Evolutionary conservation across 1,140 invertebrate genomes (phyloP), one percentile per base, ranked within the genome.

Genomic region (Zelostemma sp.): DNA sequence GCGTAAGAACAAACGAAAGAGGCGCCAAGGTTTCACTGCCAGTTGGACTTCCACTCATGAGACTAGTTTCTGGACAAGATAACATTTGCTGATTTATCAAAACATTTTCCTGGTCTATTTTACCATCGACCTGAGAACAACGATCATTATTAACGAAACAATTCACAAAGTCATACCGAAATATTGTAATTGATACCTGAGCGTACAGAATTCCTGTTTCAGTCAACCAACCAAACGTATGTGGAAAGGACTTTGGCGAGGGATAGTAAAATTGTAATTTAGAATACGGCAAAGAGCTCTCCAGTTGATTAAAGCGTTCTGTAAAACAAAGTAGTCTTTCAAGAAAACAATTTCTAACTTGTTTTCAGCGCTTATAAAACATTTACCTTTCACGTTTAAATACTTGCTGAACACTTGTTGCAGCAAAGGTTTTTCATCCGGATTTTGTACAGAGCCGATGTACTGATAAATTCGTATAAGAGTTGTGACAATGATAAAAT

Each of bases 141-240:
- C 11, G 3, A n/a, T 6, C 6, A 1, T 11, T n/a, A n/a, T n/a
- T 35, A 35, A 2, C 33, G 33, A 35, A 5, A 35, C 2, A 11
- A 35, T n/a, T 35, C 6, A 35, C 6, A 11, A n/a, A 5, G 11
- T n/a, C 6, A 35, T 35, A n/a, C n/a, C n/a, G n/a, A n/a, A n/a
- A n/a, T 33, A 15, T 21, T 48, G 17, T 18, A 41, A 41, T n/a
- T 48, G 43, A 77, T 81, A 92, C 91, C 83, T 92, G 86, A 45
- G 89, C 89, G 83, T 89, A 89, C 67, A 90, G 87, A 73, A 93
- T 90, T n/a, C 91, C 91, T 57, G 88, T 87, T 83, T 91, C 92
- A 8, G 92, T 93, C 62, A 96, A 86, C 95, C 95, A 97, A 3
- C 92, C 93, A 88, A 96, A 95, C n/a, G 89, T 88, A 78, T 90